Base-by-base conservation (phyloP, 2,113 vertebrate species). In the Cyprinus carpio region DNA sequence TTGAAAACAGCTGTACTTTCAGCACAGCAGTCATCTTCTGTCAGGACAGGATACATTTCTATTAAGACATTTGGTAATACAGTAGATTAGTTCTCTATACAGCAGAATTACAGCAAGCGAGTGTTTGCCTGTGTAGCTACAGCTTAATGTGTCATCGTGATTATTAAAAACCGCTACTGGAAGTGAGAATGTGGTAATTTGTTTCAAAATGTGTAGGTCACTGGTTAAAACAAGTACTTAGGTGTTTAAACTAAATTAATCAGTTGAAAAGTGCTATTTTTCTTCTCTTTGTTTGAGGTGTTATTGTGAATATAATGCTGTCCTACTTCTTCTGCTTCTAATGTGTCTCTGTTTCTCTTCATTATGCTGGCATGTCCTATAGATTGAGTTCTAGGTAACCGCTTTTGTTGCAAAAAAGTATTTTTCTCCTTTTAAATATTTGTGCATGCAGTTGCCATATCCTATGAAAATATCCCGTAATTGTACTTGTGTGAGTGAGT, bases 311-410 rank as follows among this genome's bases (percentile, higher is more conserved):
- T n/a, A 23, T 58, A 58, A 37, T 40, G 67, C 67, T 72, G 34
- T n/a, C 34, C 65, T 67, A 8, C 4, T 40, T 29, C 25, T 15
- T 18, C 3, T 67, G 80, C 89, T 86, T 72, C 71, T 84, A 84
- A 88, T 69, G 6, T 78, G 12, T 71, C 60, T 87, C 58, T 89
- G 56, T 81, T 86, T 75, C 84, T 51, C 81, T 86, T 90, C 85
- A 90, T 56, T 60, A 18, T 92, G 93, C 93, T 92, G 86, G 5
- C 90, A 16, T 87, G 54, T 88, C 62, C 76, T 85, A 16, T 85
- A 71, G 6, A n/a, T 90, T 79, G 83, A 18, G 86, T 85, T 87
- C 91, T 90, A 87, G 84, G 87, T 83, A 34, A 88, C 72, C 3
- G 13, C 64, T 81, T 85, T 18, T 64, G 25, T 49, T 86, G 82